These are phyloP conservation scores for Anthopleura sola DNA, from an alignment of 64 coral and sea anemone genomes.

Conservation along the genomic window DNA sequence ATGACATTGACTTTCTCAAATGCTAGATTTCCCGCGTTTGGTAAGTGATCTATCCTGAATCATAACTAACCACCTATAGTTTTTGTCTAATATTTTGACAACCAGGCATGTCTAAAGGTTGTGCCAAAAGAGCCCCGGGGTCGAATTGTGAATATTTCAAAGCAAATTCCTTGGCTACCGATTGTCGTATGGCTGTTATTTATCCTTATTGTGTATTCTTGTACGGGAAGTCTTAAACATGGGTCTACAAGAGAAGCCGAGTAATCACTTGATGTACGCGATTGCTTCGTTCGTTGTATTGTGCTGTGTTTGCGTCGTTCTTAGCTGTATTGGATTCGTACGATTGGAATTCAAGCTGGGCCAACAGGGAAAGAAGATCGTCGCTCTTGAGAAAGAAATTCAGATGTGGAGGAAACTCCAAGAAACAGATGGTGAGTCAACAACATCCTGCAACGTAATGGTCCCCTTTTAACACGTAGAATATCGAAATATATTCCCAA, in stretches of 20 bases:
- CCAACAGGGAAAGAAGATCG: slow-evolving; percentile 6
- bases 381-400: slow-evolving; percentile 14
- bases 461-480: background rate
- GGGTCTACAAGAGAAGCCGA: background rate
- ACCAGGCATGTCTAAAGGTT: background rate
- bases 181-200: background rate
- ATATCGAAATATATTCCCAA: background rate
- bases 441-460: background rate
- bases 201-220: background rate
- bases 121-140: background rate
- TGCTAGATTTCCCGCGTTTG: background rate
- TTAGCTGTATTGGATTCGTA: slow-evolving; percentile 15
- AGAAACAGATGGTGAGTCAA: slow-evolving; percentile 3
- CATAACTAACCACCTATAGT: background rate
- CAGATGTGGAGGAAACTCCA: slow-evolving; percentile 10
- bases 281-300: slow-evolving; percentile 5
- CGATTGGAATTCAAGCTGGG: slow-evolving; percentile 38
- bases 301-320: slow-evolving; percentile 10
- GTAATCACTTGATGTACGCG: background rate
- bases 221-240: background rate
- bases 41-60: background rate
- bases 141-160: background rate
- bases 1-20: no score
- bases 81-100: background rate
- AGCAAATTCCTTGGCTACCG: background rate